These are phyloP conservation scores for Antechinus stuartii DNA, from an alignment of 2,113 vertebrate species.

Conservation along the genomic window DNA sequence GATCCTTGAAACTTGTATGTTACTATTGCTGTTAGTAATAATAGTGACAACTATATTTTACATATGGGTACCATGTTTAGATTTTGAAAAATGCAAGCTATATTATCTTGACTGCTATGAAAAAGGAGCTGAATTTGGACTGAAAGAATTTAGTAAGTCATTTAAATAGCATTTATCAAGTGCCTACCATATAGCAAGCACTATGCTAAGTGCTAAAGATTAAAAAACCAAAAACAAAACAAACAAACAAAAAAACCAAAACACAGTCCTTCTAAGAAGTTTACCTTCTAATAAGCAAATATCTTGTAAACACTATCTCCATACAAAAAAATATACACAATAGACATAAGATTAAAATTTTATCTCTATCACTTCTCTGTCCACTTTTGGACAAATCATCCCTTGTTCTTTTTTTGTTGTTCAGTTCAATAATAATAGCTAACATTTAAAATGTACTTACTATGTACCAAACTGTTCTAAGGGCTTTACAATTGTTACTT, in stretches of 20 bases:
- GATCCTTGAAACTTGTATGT: neutral
- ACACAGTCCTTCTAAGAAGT: neutral
- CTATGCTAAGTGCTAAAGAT: neutral
- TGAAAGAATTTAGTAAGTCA: neutral
- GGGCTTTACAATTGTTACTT: neutral
- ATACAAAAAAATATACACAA: neutral
- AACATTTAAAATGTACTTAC: neutral
- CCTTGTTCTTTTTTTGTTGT: neutral
- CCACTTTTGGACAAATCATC: neutral
- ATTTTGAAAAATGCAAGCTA: neutral
- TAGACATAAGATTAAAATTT: neutral
- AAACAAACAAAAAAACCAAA: slow-evolving; percentile 7
- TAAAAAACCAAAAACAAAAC: neutral
- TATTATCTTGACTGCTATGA: neutral
- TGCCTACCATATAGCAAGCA: neutral
- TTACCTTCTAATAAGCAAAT: neutral
- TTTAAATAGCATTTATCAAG: neutral
- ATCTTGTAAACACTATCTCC: neutral
- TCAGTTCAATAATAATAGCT: neutral
- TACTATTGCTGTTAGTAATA: neutral
- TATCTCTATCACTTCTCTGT: neutral
- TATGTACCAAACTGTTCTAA: neutral
- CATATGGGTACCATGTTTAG: neutral
- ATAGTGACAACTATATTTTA: neutral
- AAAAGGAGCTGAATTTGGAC: neutral